These are phyloP conservation scores for Decapterus maruadsi DNA, from an alignment of 2,797 vertebrate species.

Conservation along the genomic window DNA sequence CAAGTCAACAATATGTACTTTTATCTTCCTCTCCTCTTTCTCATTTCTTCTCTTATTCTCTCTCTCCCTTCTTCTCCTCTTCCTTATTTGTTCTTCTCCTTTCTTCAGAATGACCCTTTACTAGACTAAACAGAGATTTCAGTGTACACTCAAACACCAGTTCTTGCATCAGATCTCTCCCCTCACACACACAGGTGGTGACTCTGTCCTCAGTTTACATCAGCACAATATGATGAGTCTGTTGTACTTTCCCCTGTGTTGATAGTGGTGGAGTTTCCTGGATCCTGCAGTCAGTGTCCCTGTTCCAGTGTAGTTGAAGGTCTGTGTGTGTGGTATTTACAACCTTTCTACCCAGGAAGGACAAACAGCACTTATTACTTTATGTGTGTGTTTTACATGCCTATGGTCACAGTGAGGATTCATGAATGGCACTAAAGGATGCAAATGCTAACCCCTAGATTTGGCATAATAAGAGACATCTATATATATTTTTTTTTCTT, in stretches of 20 bases:
- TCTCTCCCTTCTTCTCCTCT: no score
- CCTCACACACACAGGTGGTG: background rate
- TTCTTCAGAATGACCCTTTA: background rate
- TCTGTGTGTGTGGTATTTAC: background rate
- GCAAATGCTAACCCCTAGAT: background rate
- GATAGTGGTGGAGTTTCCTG: slow-evolving; percentile 2
- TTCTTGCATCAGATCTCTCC: slow-evolving; percentile 49
- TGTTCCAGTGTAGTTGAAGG: background rate
- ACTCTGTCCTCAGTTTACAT: background rate
- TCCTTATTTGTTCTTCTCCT: no score
- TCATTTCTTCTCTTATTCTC: background rate
- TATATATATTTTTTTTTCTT: background rate
- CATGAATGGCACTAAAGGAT: background rate
- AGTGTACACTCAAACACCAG: no score
- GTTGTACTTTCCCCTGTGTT: background rate
- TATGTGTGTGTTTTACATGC: background rate
- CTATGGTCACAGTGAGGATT: background rate
- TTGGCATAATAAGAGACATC: background rate
- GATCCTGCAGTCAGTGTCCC: background rate
- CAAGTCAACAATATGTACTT: background rate
- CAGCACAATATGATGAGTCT: no score
- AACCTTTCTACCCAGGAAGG: background rate
- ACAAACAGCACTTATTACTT: background rate
- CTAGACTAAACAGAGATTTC: background rate
- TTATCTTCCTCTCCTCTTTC: background rate